These are phyloP conservation scores for Urosaurus nigricauda DNA, from an alignment of 2,797 vertebrate species.

Conservation along the genomic window DNA sequence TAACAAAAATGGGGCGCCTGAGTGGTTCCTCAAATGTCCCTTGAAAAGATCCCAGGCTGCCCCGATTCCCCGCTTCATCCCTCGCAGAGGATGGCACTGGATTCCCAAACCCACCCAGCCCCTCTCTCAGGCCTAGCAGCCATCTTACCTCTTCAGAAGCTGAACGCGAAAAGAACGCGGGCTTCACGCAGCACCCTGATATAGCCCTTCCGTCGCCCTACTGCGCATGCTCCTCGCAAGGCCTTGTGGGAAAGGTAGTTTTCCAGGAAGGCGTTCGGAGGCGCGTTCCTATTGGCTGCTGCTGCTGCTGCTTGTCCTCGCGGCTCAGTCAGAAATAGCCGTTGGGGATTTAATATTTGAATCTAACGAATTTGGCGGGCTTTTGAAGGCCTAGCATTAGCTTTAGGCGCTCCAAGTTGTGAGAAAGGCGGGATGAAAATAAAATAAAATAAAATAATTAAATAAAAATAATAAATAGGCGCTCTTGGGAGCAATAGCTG, in stretches of 20 bases:
- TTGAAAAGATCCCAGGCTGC: no score
- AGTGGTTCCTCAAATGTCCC: no score
- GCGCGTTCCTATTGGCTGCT: accelerated
- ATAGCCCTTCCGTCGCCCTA: background rate
- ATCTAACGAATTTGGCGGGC: no score
- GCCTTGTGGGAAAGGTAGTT: conserved; percentile 27
- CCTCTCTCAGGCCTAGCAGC: accelerated
- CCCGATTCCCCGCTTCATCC: no score
- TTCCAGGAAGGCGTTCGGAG: background rate
- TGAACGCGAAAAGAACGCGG: accelerated
- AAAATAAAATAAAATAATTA: no score
- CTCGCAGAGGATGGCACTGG: background rate
- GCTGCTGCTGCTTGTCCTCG: accelerated
- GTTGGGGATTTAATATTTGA: no score
- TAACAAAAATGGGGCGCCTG: no score
- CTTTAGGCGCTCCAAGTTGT: no score
- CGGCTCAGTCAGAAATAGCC: background rate
- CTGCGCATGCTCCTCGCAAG: background rate
- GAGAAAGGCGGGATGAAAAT: no score
- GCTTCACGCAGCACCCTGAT: background rate
- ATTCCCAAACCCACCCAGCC: accelerated
- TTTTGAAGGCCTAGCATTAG: no score
- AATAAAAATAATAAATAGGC: no score
- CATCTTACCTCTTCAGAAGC: accelerated
- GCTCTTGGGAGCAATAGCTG: no score